Percentiles rank a stretch among this genome's conserved stretches.
These are phyloP conservation scores for Agrochola lychnidis DNA, from an alignment of 2,888 invertebrate genomes.

Conservation along the genomic window DNA sequence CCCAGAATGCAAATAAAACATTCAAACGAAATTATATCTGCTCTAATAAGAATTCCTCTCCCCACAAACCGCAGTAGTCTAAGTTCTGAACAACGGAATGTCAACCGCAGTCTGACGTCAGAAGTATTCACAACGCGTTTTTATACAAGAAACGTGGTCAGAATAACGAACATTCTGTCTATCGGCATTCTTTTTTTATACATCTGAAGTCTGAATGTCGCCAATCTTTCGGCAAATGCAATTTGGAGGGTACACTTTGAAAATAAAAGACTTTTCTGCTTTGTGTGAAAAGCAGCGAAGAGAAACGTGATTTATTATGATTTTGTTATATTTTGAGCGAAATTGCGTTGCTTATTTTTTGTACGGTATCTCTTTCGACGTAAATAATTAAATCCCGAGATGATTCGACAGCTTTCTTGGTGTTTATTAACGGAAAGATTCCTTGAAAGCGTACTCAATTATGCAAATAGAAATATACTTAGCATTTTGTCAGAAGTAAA, in stretches of 20 bases:
- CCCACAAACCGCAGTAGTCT: conserved; percentile 12
- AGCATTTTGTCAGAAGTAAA: background rate
- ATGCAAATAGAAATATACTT: conserved; percentile 25
- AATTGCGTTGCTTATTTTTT: conserved; percentile 39
- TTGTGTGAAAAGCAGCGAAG: conserved; percentile 25
- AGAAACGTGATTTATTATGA: conserved; percentile 54
- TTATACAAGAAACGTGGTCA: conserved; percentile 55
- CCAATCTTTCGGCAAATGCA: conserved; percentile 60
- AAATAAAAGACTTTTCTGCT: conserved; percentile 57
- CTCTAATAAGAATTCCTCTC: conserved; percentile 38
- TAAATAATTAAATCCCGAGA: conserved; percentile 41
- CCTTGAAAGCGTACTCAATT: conserved; percentile 24
- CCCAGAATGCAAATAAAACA: conserved; percentile 14
- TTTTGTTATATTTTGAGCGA: conserved; percentile 33
- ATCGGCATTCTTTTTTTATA: conserved; percentile 59
- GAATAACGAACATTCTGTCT: conserved; percentile 48
- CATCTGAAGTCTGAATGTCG: conserved; percentile 54
- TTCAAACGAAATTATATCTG: conserved; percentile 16
- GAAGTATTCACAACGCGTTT: conserved; percentile 56
- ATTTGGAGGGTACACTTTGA: conserved; percentile 53
- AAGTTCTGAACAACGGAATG: conserved; percentile 45
- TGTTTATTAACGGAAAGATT: conserved; percentile 24
- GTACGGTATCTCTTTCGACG: conserved; percentile 18
- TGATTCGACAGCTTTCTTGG: conserved; percentile 34
- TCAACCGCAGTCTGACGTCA: conserved; percentile 43